Evolutionary conservation across 2,888 invertebrate species (phyloP), one percentile per base, ranked within the genome.

Genomic region (Carpatolechia fugitivella): DNA sequence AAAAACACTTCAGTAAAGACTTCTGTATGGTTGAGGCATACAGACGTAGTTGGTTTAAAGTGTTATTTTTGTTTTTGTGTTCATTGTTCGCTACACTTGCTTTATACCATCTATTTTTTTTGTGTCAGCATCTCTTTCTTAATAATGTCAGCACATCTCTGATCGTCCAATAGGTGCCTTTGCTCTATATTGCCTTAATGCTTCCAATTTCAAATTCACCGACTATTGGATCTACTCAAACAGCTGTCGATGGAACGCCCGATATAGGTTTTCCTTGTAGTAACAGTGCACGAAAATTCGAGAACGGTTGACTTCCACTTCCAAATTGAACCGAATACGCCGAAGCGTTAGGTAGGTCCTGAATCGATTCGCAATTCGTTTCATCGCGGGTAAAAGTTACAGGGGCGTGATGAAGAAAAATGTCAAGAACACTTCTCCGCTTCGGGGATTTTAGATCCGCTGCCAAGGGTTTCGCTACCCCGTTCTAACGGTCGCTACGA

Each of bases 281-380:
- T 18, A 18, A 48, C 47, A 48, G 10, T 48, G 13, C n/a, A 31
- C 30, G 33, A 18, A 49, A 35, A 49, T 18, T 31, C 49, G 16
- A 35, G 29, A 38, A 38, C 33, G 29, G 36, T 50, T 38, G 38
- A 50, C 38, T 38, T 50, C 36, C 36, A 50, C 38, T 38, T 50
- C 36, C 36, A 50, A 38, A 50, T 50, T 38, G 20, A 38, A 50
- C 18, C 35, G 35, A 49, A 47, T 31, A 49, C 49, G 38, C 7
- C 36, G 11, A 24, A 20, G 33, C 20, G 24, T 36, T 18, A 24
- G 24, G 24, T 24, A 24, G 14, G 50, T 38, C 18, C 38, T 38
- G 52, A 33, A 56, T 53, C 56, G 54, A 54, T 57, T 54, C 46
- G 51, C 54, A 54, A 57, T 51, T 51, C 51, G 54, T 41, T 54